Evolutionary conservation across 2,113 vertebrate species (phyloP), one percentile per base, ranked within the genome.

Genomic region (Peromyscus californicus): DNA sequence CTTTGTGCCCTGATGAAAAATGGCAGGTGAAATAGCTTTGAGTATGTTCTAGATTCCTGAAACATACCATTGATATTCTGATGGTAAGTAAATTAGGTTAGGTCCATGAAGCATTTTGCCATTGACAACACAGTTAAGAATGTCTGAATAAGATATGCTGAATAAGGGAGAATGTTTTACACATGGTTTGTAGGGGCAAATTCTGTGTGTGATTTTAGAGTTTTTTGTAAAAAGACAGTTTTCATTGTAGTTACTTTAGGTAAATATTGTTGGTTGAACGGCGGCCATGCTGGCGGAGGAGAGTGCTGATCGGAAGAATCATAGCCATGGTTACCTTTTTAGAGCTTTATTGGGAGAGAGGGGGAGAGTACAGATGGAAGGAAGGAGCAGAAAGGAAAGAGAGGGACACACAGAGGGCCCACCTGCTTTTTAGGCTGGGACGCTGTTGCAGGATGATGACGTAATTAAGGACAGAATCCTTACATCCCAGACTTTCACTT

Each of bases 11-110:
- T 85, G 90, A 83, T 89, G 93, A 95, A 39, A 96, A 93, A 78
- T 91, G 91, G 65, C 65, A 91, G 51, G 54, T 89, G n/a, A 96
- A 94, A 13, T 93, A 94, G 83, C 82, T 91, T 93, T 29, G 76
- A 33, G 21, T n/a, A 24, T 82, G 48, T 82, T 59, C 79, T 82
- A n/a, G 33, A 59, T 82, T 82, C 11, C 33, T 24, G 31, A 82
- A 82, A 82, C 33, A n/a, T 59, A 59, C 5, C 10, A 26, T 42
- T 75, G 72, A 39, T 39, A 75, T 75, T 42, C 21, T 75, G 21
- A 75, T 75, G n/a, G 39, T 42, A 42, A 42, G n/a, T 72, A 19
- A n/a, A 12, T 59, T n/a, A 59, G 79, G 21, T 83, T 83, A n/a
- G 9, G 79, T 12, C 33, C 21, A 26, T 59, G 51, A 59, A 59